phyloP scores from a whole-genome alignment of 2,888 invertebrate genomes.

The Sinopyrophorus schimmeli region DNA sequence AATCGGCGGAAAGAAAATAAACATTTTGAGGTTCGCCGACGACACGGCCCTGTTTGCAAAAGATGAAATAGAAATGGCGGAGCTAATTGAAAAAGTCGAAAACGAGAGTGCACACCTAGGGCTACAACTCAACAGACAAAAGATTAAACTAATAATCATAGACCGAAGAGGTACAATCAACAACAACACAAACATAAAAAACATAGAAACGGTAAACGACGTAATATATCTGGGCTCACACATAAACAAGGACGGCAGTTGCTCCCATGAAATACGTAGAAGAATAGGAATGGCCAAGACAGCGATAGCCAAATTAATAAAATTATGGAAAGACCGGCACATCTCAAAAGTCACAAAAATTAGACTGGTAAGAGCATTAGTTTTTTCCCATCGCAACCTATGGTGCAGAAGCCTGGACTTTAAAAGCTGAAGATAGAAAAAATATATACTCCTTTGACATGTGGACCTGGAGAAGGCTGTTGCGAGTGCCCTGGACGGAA shows the following conservation, averaged over 20 bases:
- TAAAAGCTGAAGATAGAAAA: slow-evolving; percentile 3
- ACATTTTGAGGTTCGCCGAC: slow-evolving; percentile 14
- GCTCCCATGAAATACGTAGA: slow-evolving; percentile 2
- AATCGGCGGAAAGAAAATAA: slow-evolving; percentile 15
- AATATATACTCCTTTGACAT: neutral
- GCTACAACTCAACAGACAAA: slow-evolving; percentile 12
- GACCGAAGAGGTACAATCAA: too few relatives aligned
- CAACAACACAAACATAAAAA: too few relatives aligned
- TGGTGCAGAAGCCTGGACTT: slow-evolving; percentile 5
- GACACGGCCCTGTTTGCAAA: slow-evolving; percentile 9
- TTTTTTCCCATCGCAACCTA: slow-evolving; percentile 3
- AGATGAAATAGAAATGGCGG: slow-evolving; percentile 2
- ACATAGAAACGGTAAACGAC: too few relatives aligned
- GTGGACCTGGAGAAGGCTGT: slow-evolving; percentile 1
- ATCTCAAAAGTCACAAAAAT: neutral
- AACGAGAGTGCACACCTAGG: neutral
- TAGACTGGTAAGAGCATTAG: neutral
- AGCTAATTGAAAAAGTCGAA: slow-evolving; percentile 2
- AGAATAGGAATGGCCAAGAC: neutral
- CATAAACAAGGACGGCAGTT: slow-evolving; percentile 10
- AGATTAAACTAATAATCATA: slow-evolving; percentile 8
- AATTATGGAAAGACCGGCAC: neutral
- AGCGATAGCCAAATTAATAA: neutral
- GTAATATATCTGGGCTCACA: slow-evolving; percentile 7
- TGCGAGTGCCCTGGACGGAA: slow-evolving; percentile 1